A percentile compares a stretch with the other conserved stretches of the same genome.
Evolutionary conservation across 2,888 invertebrate genomes (phyloP).

Genomic region (Sphaerophoria taeniata): DNA sequence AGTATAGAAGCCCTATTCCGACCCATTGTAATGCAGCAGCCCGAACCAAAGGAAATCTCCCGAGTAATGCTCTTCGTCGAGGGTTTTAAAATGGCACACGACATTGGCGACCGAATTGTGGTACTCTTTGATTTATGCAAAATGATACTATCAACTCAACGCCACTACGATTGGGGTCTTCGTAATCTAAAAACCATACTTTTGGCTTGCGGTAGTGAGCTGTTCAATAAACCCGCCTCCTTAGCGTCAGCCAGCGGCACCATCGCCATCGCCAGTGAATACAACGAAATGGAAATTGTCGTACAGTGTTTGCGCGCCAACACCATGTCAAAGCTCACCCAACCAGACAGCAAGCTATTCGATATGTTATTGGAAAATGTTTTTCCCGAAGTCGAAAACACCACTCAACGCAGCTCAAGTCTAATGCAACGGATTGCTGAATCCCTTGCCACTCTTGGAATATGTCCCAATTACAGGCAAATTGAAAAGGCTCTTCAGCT

Average conservation of each 20-base stretch:
- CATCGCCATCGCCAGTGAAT: constrained; percentile 72
- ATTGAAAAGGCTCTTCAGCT: constrained; percentile 95
- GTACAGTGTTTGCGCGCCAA: constrained; percentile 90
- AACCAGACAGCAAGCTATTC: constrained; percentile 88
- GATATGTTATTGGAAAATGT: constrained; percentile 91
- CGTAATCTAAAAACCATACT: constrained; percentile 97
- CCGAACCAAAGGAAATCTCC: constrained; percentile 94
- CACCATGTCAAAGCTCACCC: constrained; percentile 93
- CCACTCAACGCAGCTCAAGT: constrained; percentile 85
- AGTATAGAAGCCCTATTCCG: constrained; percentile 96
- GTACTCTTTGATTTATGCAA: constrained; percentile 93
- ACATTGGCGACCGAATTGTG: constrained; percentile 92
- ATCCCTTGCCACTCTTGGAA: constrained; percentile 86
- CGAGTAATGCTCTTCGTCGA: constrained; percentile 95
- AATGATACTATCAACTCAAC: constrained; percentile 93
- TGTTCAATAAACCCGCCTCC: constrained; percentile 78
- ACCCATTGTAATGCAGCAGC: constrained; percentile 97
- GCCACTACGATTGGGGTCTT: constrained; percentile 99
- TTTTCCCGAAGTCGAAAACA: constrained; percentile 89
- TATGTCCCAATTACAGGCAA: constrained; percentile 89
- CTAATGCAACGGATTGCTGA: constrained; percentile 86
- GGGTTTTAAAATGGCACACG: constrained; percentile 90
- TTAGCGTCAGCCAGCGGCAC: neutral
- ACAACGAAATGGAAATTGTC: constrained; percentile 87
- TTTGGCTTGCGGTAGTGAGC: constrained; percentile 87